phyloP scores from a whole-genome alignment of 2,113 vertebrate species.

The Stictonetta naevosa region DNA sequence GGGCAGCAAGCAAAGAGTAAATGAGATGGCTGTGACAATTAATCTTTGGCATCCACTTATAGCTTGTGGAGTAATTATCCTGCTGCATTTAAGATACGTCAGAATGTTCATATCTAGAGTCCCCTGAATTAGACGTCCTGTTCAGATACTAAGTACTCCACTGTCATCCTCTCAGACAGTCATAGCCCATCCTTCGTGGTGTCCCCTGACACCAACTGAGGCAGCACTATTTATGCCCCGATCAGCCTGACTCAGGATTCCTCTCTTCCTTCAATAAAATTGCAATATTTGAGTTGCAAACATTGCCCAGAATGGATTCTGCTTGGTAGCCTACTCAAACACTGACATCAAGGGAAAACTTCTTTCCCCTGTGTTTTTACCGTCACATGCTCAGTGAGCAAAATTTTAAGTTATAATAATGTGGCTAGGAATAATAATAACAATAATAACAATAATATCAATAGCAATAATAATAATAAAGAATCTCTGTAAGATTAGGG shows the following conservation, averaged over 20 bases:
- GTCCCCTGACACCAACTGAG: not conserved
- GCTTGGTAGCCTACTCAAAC: not conserved
- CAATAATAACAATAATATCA: too few species aligned
- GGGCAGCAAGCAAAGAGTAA: not conserved
- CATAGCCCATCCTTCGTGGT: not conserved
- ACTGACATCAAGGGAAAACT: not conserved
- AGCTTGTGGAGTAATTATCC: not conserved
- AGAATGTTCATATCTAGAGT: not conserved
- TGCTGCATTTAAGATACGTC: not conserved
- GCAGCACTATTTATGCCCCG: not conserved
- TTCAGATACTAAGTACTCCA: not conserved
- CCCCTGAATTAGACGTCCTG: not conserved
- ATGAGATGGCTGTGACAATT: not conserved
- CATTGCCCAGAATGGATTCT: not conserved
- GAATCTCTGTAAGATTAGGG: not conserved
- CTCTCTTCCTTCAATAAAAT: not conserved
- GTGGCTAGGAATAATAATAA: not conserved
- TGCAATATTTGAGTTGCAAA: not conserved
- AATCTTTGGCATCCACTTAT: not conserved
- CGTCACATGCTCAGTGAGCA: not conserved
- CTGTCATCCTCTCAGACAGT: not conserved
- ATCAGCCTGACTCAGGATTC: not conserved
- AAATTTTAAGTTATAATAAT: not conserved
- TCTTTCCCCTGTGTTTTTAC: not conserved
- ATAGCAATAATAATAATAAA: not conserved